Percentiles rank a stretch among this genome's conserved stretches.
These are phyloP conservation scores for Neoarius graeffei DNA, from an alignment of 2,113 vertebrate genomes.

Conservation along the genomic window DNA sequence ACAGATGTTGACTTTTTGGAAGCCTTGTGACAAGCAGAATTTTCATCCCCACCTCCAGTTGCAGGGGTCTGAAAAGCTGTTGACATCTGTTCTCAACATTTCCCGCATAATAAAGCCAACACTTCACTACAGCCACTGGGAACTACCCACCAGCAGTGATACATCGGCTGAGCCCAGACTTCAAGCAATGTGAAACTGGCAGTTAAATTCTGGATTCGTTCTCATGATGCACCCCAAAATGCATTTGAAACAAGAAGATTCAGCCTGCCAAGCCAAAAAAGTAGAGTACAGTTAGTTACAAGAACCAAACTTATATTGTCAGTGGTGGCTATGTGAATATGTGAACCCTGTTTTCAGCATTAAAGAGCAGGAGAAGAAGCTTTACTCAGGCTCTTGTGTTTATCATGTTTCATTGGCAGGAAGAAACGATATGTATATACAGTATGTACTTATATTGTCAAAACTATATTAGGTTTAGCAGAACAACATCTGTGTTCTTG, in stretches of 20 bases:
- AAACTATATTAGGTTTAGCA: conserved; percentile 7
- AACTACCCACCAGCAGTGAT: conserved; percentile 41
- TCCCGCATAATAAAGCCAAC: conserved; percentile 51
- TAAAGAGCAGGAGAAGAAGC: neutral
- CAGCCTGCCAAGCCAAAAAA: neutral
- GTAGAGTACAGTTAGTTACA: neutral
- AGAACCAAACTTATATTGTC: neutral
- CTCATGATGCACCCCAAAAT: conserved; percentile 46
- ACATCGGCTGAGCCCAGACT: conserved; percentile 20
- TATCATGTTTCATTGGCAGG: neutral
- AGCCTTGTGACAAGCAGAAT: conserved; percentile 38
- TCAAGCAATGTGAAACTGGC: conserved; percentile 13
- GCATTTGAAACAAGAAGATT: conserved; percentile 24
- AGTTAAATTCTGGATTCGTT: conserved; percentile 35
- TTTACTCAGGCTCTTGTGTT: neutral
- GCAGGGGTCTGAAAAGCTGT: conserved; percentile 41
- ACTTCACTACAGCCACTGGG: conserved; percentile 44
- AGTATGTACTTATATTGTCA: neutral
- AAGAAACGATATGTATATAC: neutral
- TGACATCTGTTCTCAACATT: conserved; percentile 62
- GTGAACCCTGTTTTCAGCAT: conserved; percentile 29
- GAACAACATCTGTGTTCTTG: neutral
- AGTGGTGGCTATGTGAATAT: neutral
- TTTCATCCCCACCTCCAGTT: conserved; percentile 46
- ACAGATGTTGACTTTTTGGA: conserved; percentile 58